phyloP scores from a whole-genome alignment of 92 coral and sea anemone species.

The Phenganax marumi region DNA sequence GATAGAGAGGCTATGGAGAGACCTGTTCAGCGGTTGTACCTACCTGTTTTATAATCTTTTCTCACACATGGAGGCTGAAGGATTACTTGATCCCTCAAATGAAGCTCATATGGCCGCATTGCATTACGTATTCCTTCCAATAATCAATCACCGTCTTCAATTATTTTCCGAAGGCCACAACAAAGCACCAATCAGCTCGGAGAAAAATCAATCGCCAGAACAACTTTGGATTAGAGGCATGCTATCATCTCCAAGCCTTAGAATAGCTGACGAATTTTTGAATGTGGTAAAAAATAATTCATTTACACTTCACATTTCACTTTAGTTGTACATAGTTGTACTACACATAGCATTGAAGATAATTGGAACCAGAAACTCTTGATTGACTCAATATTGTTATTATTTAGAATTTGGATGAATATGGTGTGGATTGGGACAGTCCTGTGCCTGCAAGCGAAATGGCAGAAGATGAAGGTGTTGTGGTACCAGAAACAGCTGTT shows the following conservation, averaged over 20 bases:
- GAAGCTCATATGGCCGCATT: neutral
- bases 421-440: constrained; percentile 26
- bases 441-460: neutral
- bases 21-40: neutral
- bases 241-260: neutral
- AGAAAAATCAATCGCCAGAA: neutral
- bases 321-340: neutral
- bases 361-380: neutral
- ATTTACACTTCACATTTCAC: neutral
- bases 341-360: neutral
- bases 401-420: neutral
- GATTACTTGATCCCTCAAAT: neutral
- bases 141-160: neutral
- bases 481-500: neutral
- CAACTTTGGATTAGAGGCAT: neutral
- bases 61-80: too few species aligned
- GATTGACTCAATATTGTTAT: neutral
- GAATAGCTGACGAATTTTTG: neutral
- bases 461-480: neutral
- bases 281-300: neutral
- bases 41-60: neutral
- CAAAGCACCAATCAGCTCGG: neutral
- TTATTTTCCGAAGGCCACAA: neutral
- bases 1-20: constrained; percentile 5
- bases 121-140: neutral